phyloP scores from a whole-genome alignment of 1,140 invertebrate genomes.

The Thalassaphorura encarpata region DNA sequence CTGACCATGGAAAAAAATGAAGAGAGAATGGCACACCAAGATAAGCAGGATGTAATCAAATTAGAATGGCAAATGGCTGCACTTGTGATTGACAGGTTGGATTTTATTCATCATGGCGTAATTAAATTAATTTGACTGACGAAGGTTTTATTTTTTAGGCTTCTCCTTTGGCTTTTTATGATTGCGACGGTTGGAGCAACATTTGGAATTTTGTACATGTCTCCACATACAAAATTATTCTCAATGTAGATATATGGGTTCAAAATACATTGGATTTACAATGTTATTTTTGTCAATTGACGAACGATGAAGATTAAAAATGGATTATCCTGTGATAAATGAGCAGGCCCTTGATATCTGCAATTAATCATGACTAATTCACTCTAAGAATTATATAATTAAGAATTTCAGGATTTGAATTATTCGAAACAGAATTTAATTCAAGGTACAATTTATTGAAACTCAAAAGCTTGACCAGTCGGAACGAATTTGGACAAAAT shows the following conservation, averaged over 20 bases:
- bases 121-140: conserved; percentile 5
- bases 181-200: conserved; percentile 38
- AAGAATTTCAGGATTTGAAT: too few species aligned
- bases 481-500: too few species aligned
- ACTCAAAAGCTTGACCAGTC: too few species aligned
- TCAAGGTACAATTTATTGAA: too few species aligned
- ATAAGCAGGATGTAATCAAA: conserved; percentile 45
- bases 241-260: conserved; percentile 10
- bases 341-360: too few species aligned
- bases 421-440: too few species aligned
- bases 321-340: too few species aligned
- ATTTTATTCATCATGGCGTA: not conserved
- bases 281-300: too few species aligned
- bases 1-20: conserved; percentile 49
- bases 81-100: conserved; percentile 45
- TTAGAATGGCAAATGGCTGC: conserved; percentile 52
- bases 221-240: conserved; percentile 39
- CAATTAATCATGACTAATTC: too few species aligned
- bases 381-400: too few species aligned
- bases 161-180: conserved; percentile 38
- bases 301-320: too few species aligned
- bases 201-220: conserved; percentile 41
- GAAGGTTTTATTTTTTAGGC: conserved; percentile 28
- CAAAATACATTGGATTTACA: too few species aligned
- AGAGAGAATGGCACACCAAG: conserved; percentile 45